Percentiles rank a stretch among this genome's conserved stretches.
These are phyloP conservation scores for Uropsilus gracilis DNA, from an alignment of 2,113 vertebrate genomes.

Conservation along the genomic window DNA sequence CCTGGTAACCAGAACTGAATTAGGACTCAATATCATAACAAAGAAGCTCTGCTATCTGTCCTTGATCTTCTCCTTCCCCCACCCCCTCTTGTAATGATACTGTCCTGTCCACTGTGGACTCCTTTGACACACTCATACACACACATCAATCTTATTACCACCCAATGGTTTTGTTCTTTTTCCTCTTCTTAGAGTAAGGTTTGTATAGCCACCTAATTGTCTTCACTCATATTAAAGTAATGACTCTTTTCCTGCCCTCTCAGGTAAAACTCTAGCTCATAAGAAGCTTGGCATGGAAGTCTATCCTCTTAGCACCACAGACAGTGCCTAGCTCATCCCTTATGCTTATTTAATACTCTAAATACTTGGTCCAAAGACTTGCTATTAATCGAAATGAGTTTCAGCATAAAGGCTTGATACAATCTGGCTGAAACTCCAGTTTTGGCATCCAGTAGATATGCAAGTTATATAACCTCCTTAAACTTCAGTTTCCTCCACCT, in stretches of 20 bases:
- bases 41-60: background rate
- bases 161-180: background rate
- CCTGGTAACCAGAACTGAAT: background rate
- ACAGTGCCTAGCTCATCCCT: rapidly evolving
- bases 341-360: background rate
- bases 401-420: background rate
- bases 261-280: background rate
- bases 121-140: too few relatives aligned
- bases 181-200: background rate
- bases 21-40: background rate
- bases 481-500: background rate
- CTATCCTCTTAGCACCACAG: background rate
- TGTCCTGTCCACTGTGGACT: rapidly evolving
- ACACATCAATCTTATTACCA: background rate
- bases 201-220: background rate
- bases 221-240: background rate
- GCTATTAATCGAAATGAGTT: background rate
- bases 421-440: background rate
- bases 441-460: background rate
- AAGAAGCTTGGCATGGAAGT: background rate
- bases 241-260: background rate
- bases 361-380: background rate
- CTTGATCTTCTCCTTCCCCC: background rate
- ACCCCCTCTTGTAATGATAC: background rate
- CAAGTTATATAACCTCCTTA: background rate